A percentile compares a stretch with the other conserved stretches of the same genome.
Conservation (phyloP, 2,797 vertebrate genomes). For the Halcyon badia region DNA sequence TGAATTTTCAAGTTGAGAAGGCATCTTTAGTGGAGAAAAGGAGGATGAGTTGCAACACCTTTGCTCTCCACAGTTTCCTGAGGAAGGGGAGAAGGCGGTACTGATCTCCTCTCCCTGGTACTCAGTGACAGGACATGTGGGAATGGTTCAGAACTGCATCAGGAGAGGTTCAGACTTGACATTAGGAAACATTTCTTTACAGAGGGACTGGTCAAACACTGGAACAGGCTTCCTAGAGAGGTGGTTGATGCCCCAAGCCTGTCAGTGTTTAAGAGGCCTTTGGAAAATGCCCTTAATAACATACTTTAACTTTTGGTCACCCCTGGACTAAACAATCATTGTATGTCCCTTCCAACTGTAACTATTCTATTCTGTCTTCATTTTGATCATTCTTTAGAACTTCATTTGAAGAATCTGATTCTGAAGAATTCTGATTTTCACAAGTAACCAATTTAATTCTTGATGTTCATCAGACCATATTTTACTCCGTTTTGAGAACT, state of each 20-base stretch:
- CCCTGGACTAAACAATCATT: not conserved
- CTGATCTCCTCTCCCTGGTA: not conserved
- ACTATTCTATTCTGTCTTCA: not conserved
- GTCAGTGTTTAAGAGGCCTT: not conserved
- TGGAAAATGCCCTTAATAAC: not conserved
- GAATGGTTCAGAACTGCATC: not conserved
- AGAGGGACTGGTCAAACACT: not conserved
- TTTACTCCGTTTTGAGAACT: not conserved
- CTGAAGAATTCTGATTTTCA: not conserved
- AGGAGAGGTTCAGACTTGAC: not conserved
- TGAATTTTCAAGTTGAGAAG: not conserved
- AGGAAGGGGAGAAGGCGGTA: not conserved
- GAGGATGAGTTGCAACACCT: fast-evolving
- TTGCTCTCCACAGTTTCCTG: not conserved
- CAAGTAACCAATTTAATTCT: not conserved
- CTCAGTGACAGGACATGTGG: fast-evolving
- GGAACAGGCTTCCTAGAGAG: not conserved
- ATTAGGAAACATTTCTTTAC: not conserved
- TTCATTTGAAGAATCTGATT: not conserved
- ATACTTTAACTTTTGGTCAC: not conserved
- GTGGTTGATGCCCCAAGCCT: fast-evolving
- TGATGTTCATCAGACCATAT: not conserved
- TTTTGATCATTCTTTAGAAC: not conserved
- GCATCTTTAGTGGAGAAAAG: not conserved
- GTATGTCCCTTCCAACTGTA: not conserved